Evolutionary conservation across 2,797 vertebrate species (phyloP), one percentile per base, ranked within the genome.

Genomic region (Psittacula derbiana): DNA sequence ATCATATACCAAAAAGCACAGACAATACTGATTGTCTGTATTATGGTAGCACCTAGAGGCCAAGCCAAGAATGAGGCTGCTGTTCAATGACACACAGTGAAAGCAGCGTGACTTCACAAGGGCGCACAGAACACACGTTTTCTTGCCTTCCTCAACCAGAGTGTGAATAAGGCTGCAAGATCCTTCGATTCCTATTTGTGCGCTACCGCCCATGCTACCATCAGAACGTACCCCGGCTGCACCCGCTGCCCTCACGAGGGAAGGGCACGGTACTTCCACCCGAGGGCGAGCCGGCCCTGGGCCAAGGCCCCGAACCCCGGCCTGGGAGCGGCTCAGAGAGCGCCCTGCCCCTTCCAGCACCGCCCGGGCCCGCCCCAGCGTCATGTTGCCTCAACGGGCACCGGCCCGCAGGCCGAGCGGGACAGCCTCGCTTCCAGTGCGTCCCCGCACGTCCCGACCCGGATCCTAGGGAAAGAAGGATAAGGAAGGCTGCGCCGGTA

Each of bases 31-130:
- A 75, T 2, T 12, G 52, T 6, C 55, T 82, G 93, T 65, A 7
- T 16, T 69, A 43, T 20, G 69, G 92, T 27, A 95, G 46, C 96
- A 90, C 85, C 95, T 92, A 96, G 89, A 90, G 93, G 95, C 86
- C 75, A 24, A 71, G 8, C 5, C 25, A 8, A 41, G 88, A 75
- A 73, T 0, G 17, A 19, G 11, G 6, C 36, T 16, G 0, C n/a
- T 2, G 38, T 2, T 3, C 23, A 9, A 8, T 0, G 16, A 8
- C 43, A 10, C 0, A 5, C 30, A 20, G 11, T 0, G 7, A 23
- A 76, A 40, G 5, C 4, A n/a, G 24, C 36, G 23, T 2, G 30
- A 12, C 55, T 61, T 15, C 66, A 57, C 41, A 8, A 53, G 24
- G 0, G 14, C 0, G 25, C 76, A 4, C 2, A 28, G 49, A 36